A percentile compares a stretch with the other conserved stretches of the same genome.
These are phyloP conservation scores for Thomomys bottae DNA, from an alignment of 2,113 vertebrate genomes.

Conservation along the genomic window DNA sequence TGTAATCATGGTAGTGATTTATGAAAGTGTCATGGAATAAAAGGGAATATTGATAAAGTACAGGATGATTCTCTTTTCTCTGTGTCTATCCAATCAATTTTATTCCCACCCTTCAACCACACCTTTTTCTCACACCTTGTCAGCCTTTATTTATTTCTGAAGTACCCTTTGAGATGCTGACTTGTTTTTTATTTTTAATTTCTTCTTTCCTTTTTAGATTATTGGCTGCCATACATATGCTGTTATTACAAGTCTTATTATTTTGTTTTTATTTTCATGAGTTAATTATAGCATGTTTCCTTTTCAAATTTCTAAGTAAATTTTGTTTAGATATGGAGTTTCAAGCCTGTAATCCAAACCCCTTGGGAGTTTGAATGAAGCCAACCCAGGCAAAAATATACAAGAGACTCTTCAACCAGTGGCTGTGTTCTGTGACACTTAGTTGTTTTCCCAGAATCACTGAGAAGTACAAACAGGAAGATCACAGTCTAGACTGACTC, in stretches of 20 bases:
- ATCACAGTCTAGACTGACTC: too few species aligned
- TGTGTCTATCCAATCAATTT: neutral
- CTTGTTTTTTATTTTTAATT: neutral
- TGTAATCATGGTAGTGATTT: neutral
- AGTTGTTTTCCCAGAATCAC: too few species aligned
- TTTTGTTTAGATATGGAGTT: too few species aligned
- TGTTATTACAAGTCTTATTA: neutral
- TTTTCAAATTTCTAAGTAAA: neutral
- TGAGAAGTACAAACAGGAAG: too few species aligned
- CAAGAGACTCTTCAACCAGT: too few species aligned
- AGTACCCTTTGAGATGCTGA: neutral
- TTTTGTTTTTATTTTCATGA: neutral
- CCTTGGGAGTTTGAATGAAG: too few species aligned
- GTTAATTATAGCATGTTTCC: neutral
- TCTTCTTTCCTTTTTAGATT: neutral
- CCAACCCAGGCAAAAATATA: too few species aligned
- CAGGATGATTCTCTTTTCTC: neutral
- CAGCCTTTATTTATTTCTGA: neutral
- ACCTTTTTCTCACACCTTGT: too few species aligned
- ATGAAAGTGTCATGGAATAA: neutral
- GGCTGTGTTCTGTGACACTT: too few species aligned
- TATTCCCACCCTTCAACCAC: accelerated
- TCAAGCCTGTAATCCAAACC: too few species aligned
- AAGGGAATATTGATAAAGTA: neutral
- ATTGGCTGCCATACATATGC: neutral